Evolutionary conservation across 2,888 invertebrate genomes (phyloP).

Genomic region (Linnaemya vulpina): DNA sequence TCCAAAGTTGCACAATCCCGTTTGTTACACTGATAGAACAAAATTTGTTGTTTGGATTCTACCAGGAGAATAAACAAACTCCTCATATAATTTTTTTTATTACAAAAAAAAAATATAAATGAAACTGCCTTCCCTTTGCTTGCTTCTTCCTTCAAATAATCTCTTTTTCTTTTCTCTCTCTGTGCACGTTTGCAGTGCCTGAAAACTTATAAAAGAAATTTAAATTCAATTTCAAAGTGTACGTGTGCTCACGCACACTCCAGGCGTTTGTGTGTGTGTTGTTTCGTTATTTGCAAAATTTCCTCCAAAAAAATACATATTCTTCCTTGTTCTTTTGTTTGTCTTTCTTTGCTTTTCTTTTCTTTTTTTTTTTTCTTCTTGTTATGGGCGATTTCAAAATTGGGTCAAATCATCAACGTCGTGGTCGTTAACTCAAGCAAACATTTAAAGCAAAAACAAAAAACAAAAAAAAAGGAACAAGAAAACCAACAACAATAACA

Average conservation of each 20-base stretch:
- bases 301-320: constrained; percentile 15
- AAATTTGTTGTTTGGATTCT: constrained; percentile 17
- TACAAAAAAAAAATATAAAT: neutral
- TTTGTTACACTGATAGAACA: constrained; percentile 13
- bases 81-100: neutral
- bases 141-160: constrained; percentile 2
- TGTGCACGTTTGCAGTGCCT: constrained; percentile 8
- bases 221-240: constrained; percentile 25
- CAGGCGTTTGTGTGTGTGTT: neutral
- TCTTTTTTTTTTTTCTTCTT: too few species aligned
- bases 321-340: constrained; percentile 53
- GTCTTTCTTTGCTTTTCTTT: neutral
- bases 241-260: constrained; percentile 12
- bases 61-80: neutral
- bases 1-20: neutral
- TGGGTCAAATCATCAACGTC: constrained; percentile 62
- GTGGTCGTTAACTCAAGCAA: constrained; percentile 51
- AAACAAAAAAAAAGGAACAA: neutral
- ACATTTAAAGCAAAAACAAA: constrained; percentile 18
- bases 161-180: constrained; percentile 1
- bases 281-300: constrained; percentile 29
- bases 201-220: constrained; percentile 12
- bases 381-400: constrained; percentile 51
- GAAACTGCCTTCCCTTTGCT: neutral
- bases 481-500: constrained; percentile 19